phyloP scores from a whole-genome alignment of 1,140 invertebrate genomes.

The Drosophila kikkawai region DNA sequence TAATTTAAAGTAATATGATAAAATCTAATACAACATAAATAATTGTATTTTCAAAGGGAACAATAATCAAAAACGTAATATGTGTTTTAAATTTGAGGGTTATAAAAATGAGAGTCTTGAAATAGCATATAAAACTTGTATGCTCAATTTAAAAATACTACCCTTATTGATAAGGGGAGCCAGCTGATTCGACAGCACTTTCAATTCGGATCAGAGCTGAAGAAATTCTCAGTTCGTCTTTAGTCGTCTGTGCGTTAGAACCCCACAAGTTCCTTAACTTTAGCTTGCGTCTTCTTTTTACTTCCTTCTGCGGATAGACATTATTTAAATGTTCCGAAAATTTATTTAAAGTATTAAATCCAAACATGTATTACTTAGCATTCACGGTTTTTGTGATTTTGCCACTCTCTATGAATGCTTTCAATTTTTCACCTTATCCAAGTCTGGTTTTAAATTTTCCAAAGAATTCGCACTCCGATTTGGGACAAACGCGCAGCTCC shows the following conservation, averaged over 20 bases:
- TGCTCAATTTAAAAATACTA: too few relatives aligned
- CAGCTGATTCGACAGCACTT: not conserved
- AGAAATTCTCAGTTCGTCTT: not conserved
- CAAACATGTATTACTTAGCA: slow-evolving; percentile 25
- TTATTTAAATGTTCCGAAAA: not conserved
- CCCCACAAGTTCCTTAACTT: not conserved
- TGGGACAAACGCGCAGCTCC: slow-evolving; percentile 65
- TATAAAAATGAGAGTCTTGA: too few relatives aligned
- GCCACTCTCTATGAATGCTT: slow-evolving; percentile 27
- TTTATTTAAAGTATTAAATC: not conserved
- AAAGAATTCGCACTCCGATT: slow-evolving; percentile 44
- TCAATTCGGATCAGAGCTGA: not conserved
- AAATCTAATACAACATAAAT: too few relatives aligned
- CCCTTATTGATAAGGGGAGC: not conserved
- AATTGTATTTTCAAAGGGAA: too few relatives aligned
- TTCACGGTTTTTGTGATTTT: not conserved
- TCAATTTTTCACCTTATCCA: slow-evolving; percentile 65
- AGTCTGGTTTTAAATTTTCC: slow-evolving; percentile 60
- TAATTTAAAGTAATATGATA: too few relatives aligned
- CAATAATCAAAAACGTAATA: too few relatives aligned
- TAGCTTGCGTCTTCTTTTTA: not conserved
- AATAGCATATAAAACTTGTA: too few relatives aligned
- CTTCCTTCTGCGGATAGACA: not conserved
- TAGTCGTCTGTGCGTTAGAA: not conserved
- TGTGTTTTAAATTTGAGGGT: too few relatives aligned